Evolutionary conservation across 2,113 vertebrate genomes (phyloP).

Genomic region (Hemicordylus capensis): DNA sequence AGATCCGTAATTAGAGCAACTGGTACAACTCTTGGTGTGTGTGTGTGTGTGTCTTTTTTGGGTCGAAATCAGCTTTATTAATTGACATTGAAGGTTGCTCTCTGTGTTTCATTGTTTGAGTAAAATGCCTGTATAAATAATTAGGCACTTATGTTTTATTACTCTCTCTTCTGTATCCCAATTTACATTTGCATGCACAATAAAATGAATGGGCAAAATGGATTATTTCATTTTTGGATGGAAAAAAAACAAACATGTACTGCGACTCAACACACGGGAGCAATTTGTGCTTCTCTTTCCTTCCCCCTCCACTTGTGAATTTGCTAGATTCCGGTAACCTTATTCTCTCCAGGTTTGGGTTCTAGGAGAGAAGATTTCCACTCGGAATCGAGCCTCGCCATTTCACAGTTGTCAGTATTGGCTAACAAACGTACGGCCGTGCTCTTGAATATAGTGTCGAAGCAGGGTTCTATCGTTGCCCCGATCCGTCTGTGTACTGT

Average conservation of each 20-base stretch:
- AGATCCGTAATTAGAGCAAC: constrained; percentile 64
- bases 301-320: background rate
- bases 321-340: background rate
- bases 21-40: constrained; percentile 50
- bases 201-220: constrained; percentile 24
- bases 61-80: constrained; percentile 70
- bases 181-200: constrained; percentile 47
- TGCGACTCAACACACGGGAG: no score
- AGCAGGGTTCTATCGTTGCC: no score
- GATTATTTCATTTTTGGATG: background rate
- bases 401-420: background rate
- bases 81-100: constrained; percentile 75
- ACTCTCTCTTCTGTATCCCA: constrained; percentile 49
- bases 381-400: background rate
- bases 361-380: no score
- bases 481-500: background rate
- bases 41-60: constrained; percentile 50
- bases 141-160: constrained; percentile 67
- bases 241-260: background rate
- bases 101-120: constrained; percentile 76
- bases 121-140: constrained; percentile 80
- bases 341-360: background rate
- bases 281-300: background rate
- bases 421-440: background rate
- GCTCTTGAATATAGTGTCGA: background rate